Evolutionary conservation across 2,888 invertebrate genomes (phyloP).

Genomic region (Taphrorychus bicolor): DNA sequence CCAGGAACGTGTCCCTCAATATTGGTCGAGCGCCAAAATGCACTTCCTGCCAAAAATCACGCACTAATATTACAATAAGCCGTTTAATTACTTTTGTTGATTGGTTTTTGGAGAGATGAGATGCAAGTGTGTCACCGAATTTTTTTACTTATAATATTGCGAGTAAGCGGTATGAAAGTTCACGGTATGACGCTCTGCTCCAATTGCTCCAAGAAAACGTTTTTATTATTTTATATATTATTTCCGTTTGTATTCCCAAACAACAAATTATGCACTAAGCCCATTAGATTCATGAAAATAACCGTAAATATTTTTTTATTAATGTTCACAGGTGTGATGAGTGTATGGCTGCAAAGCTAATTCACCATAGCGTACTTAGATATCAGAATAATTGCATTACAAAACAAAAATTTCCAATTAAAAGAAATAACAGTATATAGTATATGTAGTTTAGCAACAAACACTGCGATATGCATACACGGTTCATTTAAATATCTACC

Average conservation of each 20-base stretch:
- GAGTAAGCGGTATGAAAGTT: slow-evolving; percentile 21
- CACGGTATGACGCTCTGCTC: slow-evolving; percentile 22
- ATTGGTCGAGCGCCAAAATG: neutral
- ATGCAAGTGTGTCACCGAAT: slow-evolving; percentile 20
- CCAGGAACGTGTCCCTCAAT: neutral
- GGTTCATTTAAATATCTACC: slow-evolving; percentile 20
- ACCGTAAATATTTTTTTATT: neutral
- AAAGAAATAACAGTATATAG: neutral
- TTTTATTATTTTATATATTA: slow-evolving; percentile 23
- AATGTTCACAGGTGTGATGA: neutral
- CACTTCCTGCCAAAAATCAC: neutral
- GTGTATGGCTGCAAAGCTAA: neutral
- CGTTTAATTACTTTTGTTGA: neutral
- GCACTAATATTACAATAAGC: neutral
- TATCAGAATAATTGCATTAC: neutral
- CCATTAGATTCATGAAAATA: slow-evolving; percentile 3
- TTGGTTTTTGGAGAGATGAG: neutral
- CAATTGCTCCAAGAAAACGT: slow-evolving; percentile 30
- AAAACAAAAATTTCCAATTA: slow-evolving; percentile 9
- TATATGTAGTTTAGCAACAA: too few species aligned
- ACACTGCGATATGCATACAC: slow-evolving; percentile 7
- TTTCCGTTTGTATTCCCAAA: slow-evolving; percentile 26
- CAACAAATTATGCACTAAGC: slow-evolving; percentile 1
- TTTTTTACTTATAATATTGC: slow-evolving; percentile 22
- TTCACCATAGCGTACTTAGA: neutral